phyloP scores from a whole-genome alignment of 2,888 invertebrate species.

The Xanthorhoe designata region DNA sequence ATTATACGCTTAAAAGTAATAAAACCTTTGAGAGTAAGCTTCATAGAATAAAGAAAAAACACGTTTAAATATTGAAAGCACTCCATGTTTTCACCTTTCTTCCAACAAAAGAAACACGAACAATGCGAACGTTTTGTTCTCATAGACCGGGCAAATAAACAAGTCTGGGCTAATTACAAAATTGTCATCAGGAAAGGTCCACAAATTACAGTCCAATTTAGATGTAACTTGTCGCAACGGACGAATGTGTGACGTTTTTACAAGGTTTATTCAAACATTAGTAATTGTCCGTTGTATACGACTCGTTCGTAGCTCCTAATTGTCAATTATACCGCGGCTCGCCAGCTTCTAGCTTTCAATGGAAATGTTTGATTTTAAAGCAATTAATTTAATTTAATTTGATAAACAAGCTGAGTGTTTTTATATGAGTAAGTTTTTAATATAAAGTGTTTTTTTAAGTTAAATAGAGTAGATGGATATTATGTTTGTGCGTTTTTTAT shows the following conservation, averaged over 20 bases:
- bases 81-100: conserved; percentile 18
- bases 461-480: no score
- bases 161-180: conserved; percentile 69
- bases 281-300: conserved; percentile 31
- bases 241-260: conserved; percentile 38
- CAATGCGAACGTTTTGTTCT: conserved; percentile 25
- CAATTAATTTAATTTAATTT: conserved; percentile 21
- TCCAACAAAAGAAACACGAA: conserved; percentile 22
- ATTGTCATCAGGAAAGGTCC: conserved; percentile 66
- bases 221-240: conserved; percentile 64
- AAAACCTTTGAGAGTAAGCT: not conserved
- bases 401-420: not conserved
- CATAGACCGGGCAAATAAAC: conserved; percentile 49
- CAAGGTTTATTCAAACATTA: conserved; percentile 33
- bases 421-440: not conserved
- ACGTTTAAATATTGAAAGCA: conserved; percentile 12
- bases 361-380: conserved; percentile 15
- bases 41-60: not conserved
- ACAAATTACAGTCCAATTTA: conserved; percentile 73
- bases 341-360: conserved; percentile 17
- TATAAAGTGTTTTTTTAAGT: no score
- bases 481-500: no score
- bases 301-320: conserved; percentile 35
- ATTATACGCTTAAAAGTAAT: not conserved
- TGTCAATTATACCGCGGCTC: conserved; percentile 29